These are phyloP conservation scores for Conomelus anceps DNA, from an alignment of 2,888 invertebrate species.

Conservation along the genomic window DNA sequence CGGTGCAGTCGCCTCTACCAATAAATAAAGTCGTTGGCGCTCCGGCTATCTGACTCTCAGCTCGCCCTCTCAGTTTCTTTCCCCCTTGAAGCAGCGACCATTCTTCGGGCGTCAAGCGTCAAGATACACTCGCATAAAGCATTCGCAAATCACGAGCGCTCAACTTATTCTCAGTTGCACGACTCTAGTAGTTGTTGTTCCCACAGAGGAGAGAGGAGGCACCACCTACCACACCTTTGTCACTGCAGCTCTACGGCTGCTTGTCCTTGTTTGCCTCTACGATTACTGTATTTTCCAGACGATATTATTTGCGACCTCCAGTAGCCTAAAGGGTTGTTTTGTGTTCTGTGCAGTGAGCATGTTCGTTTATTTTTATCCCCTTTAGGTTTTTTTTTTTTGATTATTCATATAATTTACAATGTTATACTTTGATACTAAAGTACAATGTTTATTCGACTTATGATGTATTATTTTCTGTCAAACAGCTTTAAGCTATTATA, in stretches of 20 bases:
- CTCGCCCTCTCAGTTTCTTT: not conserved
- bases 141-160: not conserved
- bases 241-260: not conserved
- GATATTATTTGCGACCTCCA: not conserved
- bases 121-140: not conserved
- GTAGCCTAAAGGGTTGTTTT: too few species aligned
- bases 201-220: not conserved
- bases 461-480: too few species aligned
- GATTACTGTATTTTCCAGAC: not conserved
- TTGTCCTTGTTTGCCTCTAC: not conserved
- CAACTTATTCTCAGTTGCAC: not conserved
- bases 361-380: not conserved
- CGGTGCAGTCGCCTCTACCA: not conserved
- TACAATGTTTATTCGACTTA: too few species aligned
- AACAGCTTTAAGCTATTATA: too few species aligned
- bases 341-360: not conserved
- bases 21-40: constrained; percentile 4
- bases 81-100: not conserved
- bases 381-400: too few species aligned
- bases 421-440: too few species aligned
- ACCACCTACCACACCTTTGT: not conserved
- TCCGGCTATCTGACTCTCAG: not conserved
- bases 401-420: too few species aligned
- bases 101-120: constrained; percentile 6
- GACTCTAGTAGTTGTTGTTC: not conserved